These are phyloP conservation scores for Hartigia nigra DNA, from an alignment of 2,888 invertebrate genomes.

Conservation along the genomic window DNA sequence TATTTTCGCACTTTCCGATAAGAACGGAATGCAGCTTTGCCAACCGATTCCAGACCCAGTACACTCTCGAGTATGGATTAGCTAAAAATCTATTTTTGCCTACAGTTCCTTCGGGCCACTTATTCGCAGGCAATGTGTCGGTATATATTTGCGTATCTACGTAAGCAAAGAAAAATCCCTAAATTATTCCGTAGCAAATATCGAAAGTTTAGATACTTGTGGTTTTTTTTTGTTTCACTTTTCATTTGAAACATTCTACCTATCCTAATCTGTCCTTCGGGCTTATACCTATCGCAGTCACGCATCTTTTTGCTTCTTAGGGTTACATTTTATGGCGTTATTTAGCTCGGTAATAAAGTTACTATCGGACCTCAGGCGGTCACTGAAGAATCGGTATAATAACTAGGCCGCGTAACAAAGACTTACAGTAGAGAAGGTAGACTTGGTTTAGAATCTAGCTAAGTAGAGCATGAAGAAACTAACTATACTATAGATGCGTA, in stretches of 20 bases:
- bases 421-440: conserved; percentile 5
- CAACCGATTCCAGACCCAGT: background rate
- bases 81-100: background rate
- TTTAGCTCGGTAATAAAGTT: background rate
- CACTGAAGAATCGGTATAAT: background rate
- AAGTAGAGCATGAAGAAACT: conserved; percentile 60
- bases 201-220: background rate
- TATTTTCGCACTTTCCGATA: conserved; percentile 12
- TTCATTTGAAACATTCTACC: background rate
- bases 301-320: background rate
- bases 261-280: background rate
- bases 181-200: background rate
- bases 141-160: background rate
- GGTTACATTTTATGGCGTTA: background rate
- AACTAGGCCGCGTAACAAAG: conserved; percentile 36
- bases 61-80: background rate
- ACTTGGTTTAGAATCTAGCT: background rate
- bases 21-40: conserved; percentile 2
- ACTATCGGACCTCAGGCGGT: background rate
- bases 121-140: background rate
- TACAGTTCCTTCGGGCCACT: background rate
- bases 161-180: background rate
- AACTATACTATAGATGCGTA: background rate
- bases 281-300: background rate
- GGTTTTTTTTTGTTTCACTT: background rate